These are phyloP conservation scores for Amblyraja radiata DNA, from an alignment of 2,797 vertebrate species.

Conservation along the genomic window DNA sequence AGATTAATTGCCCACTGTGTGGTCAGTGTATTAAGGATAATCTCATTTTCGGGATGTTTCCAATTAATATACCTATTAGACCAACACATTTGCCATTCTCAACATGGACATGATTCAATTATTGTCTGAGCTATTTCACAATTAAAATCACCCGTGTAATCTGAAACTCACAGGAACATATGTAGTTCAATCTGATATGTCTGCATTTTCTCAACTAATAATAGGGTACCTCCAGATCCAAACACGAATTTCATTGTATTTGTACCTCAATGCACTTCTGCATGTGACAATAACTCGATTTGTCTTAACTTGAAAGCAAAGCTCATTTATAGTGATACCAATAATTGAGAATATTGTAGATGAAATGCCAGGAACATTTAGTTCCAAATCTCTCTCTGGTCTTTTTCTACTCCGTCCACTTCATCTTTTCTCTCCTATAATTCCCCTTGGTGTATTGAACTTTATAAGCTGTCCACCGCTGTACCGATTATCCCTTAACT, in stretches of 20 bases:
- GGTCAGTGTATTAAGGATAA: not conserved
- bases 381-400: not conserved
- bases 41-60: not conserved
- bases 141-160: not conserved
- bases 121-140: not conserved
- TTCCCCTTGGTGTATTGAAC: not conserved
- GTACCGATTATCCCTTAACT: not conserved
- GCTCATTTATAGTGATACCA: not conserved
- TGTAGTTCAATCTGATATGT: not conserved
- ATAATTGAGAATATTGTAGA: not conserved
- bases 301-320: not conserved
- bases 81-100: not conserved
- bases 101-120: not conserved
- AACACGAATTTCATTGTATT: no score
- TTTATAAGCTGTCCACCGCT: not conserved
- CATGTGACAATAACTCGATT: no score
- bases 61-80: not conserved
- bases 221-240: not conserved
- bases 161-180: not conserved
- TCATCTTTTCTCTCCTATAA: not conserved
- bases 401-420: not conserved
- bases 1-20: not conserved
- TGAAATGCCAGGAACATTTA: not conserved
- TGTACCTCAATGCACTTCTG: no score
- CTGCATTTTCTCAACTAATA: not conserved